These are phyloP conservation scores for Oxytorus armatus DNA, from an alignment of 2,888 invertebrate genomes.

Conservation along the genomic window DNA sequence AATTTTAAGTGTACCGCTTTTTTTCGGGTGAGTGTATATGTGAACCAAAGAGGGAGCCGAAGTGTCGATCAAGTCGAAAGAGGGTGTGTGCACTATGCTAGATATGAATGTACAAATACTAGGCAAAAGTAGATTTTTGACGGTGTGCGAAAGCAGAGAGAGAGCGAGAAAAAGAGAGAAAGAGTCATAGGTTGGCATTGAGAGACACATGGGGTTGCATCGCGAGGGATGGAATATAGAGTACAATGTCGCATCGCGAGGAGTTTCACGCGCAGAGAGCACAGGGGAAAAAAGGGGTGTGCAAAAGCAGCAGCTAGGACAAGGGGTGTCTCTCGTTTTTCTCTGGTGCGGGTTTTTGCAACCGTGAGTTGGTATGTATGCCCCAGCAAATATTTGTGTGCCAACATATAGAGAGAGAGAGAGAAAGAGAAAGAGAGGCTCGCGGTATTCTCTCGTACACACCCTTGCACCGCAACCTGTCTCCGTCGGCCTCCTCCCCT, in stretches of 20 bases:
- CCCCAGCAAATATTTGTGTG: slow-evolving; percentile 83
- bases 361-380: slow-evolving; percentile 79
- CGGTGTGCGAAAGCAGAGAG: too few relatives aligned
- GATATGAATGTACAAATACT: too few relatives aligned
- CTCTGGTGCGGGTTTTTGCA: slow-evolving; percentile 64
- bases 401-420: slow-evolving; percentile 82
- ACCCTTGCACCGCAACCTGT: slow-evolving; percentile 39
- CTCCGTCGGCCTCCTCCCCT: slow-evolving; percentile 10
- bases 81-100: too few relatives aligned
- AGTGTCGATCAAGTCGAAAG: too few relatives aligned
- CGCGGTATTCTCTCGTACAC: slow-evolving; percentile 47
- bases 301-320: slow-evolving; percentile 38
- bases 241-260: neutral
- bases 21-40: too few relatives aligned
- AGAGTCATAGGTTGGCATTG: too few relatives aligned
- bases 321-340: slow-evolving; percentile 36
- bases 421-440: slow-evolving; percentile 56
- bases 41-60: too few relatives aligned
- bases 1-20: too few relatives aligned
- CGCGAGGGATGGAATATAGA: neutral
- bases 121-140: too few relatives aligned
- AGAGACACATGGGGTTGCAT: neutral
- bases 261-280: slow-evolving; percentile 15
- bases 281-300: slow-evolving; percentile 49
- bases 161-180: too few relatives aligned